Evolutionary conservation across 2,113 vertebrate genomes (phyloP), one percentile per base, ranked within the genome.

Genomic region (Microtus oregoni): DNA sequence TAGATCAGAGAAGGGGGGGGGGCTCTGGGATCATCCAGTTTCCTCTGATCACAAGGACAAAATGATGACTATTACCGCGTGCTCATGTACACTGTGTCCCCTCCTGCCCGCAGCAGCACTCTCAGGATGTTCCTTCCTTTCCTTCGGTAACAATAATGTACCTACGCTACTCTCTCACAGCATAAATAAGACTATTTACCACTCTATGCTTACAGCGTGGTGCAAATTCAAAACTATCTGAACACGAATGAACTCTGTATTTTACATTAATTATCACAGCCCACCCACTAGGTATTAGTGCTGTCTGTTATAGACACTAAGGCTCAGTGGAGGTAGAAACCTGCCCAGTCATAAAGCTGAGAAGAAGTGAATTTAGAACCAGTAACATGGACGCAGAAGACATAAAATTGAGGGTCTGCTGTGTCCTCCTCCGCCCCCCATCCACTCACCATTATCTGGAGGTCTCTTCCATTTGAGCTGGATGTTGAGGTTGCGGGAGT

Each of bases 381-480:
- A 26, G 61, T 20, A 81, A 28, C 5, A 3, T 63, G 47, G 91
- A 63, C 61, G 30, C 15, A 67, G 58, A 0, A 32, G 30, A 83
- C 15, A 12, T 1, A 52, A 35, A 35, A 35, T 24, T 11, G 5
- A 9, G 68, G 61, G 30, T 58, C 26, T 63, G n/a, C n/a, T 41
- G 19, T 22, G 47, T 41, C 2, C 63, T 24, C 19, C 10, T 12
- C 20, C 6, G 1, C 44, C 13, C 35, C 12, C 12, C 24, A 9
- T 2, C 12, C 26, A 75, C 98, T 98, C 97, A 99, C 99, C 98
- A 97, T 97, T 98, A 44, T 99, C 99, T 5, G 96, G 98, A 68
- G 98, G 98, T 19, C 94, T 97, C 97, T 98, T 99, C 99, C 99
- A 99, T 95, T 99, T 99, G 89, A 99, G 98, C 89, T 99, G 98